Evolutionary conservation across 2,888 invertebrate species (phyloP), one percentile per base, ranked within the genome.

Genomic region (Cheilosia vulpina): DNA sequence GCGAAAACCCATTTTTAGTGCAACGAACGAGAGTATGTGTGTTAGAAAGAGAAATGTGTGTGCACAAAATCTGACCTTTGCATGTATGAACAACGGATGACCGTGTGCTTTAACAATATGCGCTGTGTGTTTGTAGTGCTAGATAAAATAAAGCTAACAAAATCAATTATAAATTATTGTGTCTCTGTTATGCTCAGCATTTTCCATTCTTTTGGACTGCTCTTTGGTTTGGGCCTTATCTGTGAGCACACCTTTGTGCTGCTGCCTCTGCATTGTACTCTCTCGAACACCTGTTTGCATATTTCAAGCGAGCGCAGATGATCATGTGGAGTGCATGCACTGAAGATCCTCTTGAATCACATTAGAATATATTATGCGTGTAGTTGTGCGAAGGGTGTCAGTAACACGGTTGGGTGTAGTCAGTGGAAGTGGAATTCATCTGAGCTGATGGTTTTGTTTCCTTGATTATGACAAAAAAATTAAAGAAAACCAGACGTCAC

Each of bases 1-100:
- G 72, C 82, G 47, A 78, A 78, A 78, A 66, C 53, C 71, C 55
- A 77, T 77, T 82, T 77, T 78, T 72, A 72, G 72, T 78, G 66
- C 66, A 78, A 72, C 72, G 38, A 63, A 55, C 50, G 55, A 66
- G 66, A 21, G 52, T 72, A 72, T 66, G 53, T 66, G 60, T 66
- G 60, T 73, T 73, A 60, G 73, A 79, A 79, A 79, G 75, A 80
- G 75, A 80, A 63, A 75, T 80, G 75, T 41, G 52, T 52, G 52
- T 52, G 24, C 38, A 52, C 34, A 50, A 60, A 24, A 52, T 52
- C 24, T 52, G 50, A 50, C 71, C 58, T 60, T 60, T 60, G 34
- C 27, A n/a, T 58, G 69, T 52, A 52, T 24, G 31, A n/a, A 60
- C 57, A 57, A 45, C 47, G 57, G 45, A 58, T 71, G 69, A 77